These are phyloP conservation scores for Xenus cinereus DNA, from an alignment of 2,113 vertebrate genomes.

Conservation along the genomic window DNA sequence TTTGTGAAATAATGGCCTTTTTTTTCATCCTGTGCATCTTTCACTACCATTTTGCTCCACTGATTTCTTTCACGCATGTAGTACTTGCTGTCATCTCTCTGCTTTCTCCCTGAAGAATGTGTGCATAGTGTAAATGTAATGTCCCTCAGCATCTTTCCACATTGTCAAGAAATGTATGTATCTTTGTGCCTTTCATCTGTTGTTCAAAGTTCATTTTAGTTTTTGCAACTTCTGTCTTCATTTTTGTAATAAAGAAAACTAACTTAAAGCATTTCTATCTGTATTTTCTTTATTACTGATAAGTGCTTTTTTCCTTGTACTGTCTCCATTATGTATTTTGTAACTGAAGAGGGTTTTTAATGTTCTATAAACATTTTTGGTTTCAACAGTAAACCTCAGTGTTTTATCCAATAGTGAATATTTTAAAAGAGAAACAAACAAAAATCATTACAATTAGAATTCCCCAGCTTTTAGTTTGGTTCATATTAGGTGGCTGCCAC, in stretches of 20 bases:
- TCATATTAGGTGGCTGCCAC: background rate
- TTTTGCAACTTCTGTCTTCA: conserved; percentile 63
- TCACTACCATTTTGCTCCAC: background rate
- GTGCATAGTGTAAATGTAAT: conserved; percentile 40
- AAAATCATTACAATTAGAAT: background rate
- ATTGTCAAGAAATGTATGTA: conserved; percentile 64
- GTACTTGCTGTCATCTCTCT: conserved; percentile 45
- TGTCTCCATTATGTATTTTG: background rate
- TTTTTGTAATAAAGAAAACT: conserved; percentile 78
- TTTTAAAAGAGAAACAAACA: background rate
- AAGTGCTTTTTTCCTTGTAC: background rate
- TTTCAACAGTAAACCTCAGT: background rate
- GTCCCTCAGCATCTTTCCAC: conserved; percentile 40
- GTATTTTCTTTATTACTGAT: conserved; percentile 74
- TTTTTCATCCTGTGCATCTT: background rate
- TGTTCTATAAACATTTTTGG: background rate
- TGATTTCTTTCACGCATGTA: background rate
- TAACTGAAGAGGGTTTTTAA: background rate
- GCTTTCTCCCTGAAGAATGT: background rate
- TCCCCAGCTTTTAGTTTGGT: background rate
- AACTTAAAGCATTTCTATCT: conserved; percentile 59
- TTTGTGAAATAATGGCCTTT: background rate
- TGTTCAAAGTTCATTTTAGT: conserved; percentile 57
- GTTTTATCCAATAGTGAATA: background rate
- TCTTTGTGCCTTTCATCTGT: conserved; percentile 59